These are phyloP conservation scores for Lasioglossum figueresi DNA, from an alignment of 2,888 invertebrate genomes.

Conservation along the genomic window DNA sequence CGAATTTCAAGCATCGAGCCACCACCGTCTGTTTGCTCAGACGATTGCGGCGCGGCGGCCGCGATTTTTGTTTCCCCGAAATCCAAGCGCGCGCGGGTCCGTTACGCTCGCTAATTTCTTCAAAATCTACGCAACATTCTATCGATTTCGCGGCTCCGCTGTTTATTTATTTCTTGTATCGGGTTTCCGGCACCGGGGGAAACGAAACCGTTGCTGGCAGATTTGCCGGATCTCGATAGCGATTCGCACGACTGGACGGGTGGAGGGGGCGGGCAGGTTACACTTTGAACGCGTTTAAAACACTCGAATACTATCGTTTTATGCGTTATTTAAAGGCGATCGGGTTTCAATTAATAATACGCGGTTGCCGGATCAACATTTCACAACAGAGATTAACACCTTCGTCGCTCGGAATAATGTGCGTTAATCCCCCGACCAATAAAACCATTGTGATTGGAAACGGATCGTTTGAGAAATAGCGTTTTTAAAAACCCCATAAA, in stretches of 20 bases:
- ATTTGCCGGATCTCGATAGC: slow-evolving; percentile 11
- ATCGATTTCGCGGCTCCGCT: background rate
- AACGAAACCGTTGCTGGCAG: background rate
- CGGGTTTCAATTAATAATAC: background rate
- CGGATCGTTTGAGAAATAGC: background rate
- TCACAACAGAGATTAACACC: slow-evolving; percentile 1
- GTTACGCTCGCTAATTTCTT: background rate
- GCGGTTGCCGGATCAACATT: background rate
- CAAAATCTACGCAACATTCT: background rate
- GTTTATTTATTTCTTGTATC: background rate
- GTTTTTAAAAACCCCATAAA: background rate
- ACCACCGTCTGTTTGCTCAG: background rate
- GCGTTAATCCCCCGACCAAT: background rate
- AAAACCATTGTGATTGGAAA: background rate
- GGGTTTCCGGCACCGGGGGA: background rate
- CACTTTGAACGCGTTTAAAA: slow-evolving; percentile 13
- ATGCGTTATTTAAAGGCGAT: slow-evolving; percentile 18
- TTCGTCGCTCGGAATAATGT: background rate
- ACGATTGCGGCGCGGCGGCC: background rate
- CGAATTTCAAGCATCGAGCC: background rate
- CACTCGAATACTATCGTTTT: background rate
- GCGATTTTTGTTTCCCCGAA: background rate
- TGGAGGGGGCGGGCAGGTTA: background rate
- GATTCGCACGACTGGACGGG: background rate
- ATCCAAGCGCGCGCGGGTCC: background rate